A percentile compares a stretch with the other conserved stretches of the same genome.
phyloP scores from a whole-genome alignment of 2,888 invertebrate genomes.

The Melieria picta region DNA sequence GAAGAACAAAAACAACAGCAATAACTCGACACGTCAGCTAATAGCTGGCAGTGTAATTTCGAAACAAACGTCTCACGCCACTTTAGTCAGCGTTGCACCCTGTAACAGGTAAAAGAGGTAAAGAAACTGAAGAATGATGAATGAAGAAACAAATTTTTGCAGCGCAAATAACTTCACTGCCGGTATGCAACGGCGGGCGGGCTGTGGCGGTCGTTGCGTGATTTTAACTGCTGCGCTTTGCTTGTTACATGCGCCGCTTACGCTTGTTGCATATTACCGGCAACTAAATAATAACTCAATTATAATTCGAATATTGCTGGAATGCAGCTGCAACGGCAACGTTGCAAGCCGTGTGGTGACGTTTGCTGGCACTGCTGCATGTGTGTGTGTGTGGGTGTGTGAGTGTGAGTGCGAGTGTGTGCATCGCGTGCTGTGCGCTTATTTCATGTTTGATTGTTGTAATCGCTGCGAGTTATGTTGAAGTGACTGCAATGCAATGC shows the following conservation, averaged over 20 bases:
- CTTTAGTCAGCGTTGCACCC: too few species aligned
- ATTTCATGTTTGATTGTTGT: background rate
- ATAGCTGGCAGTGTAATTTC: constrained; percentile 9
- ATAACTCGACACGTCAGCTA: constrained; percentile 28
- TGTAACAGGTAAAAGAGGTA: too few species aligned
- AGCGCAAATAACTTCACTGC: background rate
- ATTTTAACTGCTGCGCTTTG: background rate
- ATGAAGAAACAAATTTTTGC: too few species aligned
- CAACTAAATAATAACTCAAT: constrained; percentile 50
- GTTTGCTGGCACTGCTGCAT: constrained; percentile 11
- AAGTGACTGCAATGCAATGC: background rate
- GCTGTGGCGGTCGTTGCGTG: background rate
- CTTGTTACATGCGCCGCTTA: background rate
- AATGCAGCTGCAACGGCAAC: constrained; percentile 36
- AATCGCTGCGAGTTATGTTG: background rate
- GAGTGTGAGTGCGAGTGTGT: background rate
- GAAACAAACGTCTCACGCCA: too few species aligned
- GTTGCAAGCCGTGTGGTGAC: background rate
- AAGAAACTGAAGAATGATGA: too few species aligned
- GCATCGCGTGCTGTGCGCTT: background rate
- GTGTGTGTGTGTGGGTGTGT: too few species aligned
- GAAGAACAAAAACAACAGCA: background rate
- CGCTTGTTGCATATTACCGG: constrained; percentile 24
- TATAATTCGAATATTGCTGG: constrained; percentile 44
- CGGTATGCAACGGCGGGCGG: background rate